These are phyloP conservation scores for Seira ritae DNA, from an alignment of 2,888 invertebrate genomes.

Conservation along the genomic window DNA sequence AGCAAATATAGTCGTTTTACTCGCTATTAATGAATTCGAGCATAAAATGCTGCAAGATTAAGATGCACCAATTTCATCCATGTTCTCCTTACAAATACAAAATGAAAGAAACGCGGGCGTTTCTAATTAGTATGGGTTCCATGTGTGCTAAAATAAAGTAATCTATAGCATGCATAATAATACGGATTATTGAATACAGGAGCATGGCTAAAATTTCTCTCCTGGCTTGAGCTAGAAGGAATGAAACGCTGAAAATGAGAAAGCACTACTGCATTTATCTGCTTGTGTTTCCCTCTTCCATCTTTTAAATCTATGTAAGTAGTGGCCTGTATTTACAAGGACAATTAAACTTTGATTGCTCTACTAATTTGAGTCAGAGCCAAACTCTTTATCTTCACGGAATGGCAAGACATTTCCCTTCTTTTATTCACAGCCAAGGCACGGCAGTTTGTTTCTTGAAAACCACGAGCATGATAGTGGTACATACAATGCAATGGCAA, in stretches of 20 bases:
- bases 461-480: neutral
- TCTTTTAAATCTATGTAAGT: conserved; percentile 71
- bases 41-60: neutral
- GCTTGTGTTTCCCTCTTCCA: conserved; percentile 39
- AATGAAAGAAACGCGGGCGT: neutral
- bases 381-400: conserved; percentile 72
- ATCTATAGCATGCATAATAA: too few species aligned
- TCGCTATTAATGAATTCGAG: neutral
- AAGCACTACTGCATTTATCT: neutral
- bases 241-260: neutral
- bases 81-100: neutral
- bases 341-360: conserved; percentile 74
- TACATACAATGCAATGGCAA: neutral
- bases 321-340: conserved; percentile 73
- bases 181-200: too few species aligned
- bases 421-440: conserved; percentile 6
- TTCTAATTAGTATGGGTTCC: neutral
- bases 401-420: conserved; percentile 37
- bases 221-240: neutral
- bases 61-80: neutral
- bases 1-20: neutral
- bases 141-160: conserved; percentile 6
- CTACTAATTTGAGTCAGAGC: conserved; percentile 74
- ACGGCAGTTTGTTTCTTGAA: neutral
- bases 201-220: neutral